Evolutionary conservation across 2,888 invertebrate species (phyloP), one percentile per base, ranked within the genome.

Genomic region (Druceiella hillmani): DNA sequence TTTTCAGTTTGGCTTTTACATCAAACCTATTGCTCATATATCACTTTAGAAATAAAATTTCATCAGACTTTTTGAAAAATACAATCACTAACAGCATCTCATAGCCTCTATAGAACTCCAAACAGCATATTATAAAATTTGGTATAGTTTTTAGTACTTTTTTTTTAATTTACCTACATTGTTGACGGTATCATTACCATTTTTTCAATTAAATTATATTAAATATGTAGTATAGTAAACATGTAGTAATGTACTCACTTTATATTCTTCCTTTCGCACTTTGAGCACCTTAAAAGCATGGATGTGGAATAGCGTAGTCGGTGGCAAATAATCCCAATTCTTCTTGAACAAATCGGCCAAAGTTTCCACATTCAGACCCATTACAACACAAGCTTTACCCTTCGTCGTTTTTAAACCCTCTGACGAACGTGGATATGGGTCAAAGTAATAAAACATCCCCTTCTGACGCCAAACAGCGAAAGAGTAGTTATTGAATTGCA

Each of bases 401-500:
- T 73, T 69, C 40, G 71, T 55, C 1, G 75, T 63, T 15, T 72
- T 62, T 40, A 60, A 48, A 0, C 79, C 81, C 29, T 78, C 75
- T 5, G 56, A 62, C 7, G 76, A 75, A 2, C 82, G 66, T 3
- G 79, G 71, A 48, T 81, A 81, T 0, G 81, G 78, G 59, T 82
- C 82, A 44, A 81, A 81, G 14, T 76, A 61, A 51, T 78, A 82
- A 52, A 60, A 79, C 66, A 77, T 76, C 25, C 78, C 75, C 17
- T 71, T 66, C 52, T 81, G 79, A 12, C 73, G 66, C 81, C 81
- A 82, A 7, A 81, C 51, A 0, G 71, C 79, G 16, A 81, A 42
- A n/a, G 66, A 55, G 20, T 66, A 73, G 40, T 71, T 75, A 45
- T 76, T 79, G 36, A 82, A 75, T 49, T 80, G 78, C 5, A 81